A percentile compares a stretch with the other conserved stretches of the same genome.
phyloP scores from a whole-genome alignment of 2,113 vertebrate genomes.

The Sylvicapra grimmia region DNA sequence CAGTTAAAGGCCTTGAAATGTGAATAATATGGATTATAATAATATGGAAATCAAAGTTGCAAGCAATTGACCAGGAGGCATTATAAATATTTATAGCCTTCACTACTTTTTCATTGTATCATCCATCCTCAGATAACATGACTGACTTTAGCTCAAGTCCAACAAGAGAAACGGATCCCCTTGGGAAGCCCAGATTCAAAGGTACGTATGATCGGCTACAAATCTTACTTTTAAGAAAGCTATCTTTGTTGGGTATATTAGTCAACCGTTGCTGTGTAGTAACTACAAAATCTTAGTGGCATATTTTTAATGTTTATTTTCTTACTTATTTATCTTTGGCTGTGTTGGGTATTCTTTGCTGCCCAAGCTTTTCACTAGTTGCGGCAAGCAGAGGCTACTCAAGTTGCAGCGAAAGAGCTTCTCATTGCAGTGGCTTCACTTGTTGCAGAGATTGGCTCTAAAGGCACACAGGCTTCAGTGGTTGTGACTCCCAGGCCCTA shows the following conservation, averaged over 20 bases:
- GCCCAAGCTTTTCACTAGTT: not conserved
- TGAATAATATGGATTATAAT: not conserved
- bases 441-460: not conserved
- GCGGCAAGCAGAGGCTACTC: not conserved
- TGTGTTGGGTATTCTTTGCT: not conserved
- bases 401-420: not conserved
- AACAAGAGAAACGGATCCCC: conserved; percentile 89
- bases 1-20: not conserved
- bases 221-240: not conserved
- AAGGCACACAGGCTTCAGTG: not conserved
- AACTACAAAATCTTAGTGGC: not conserved
- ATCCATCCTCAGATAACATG: conserved; percentile 78
- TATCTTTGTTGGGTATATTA: not conserved
- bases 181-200: conserved; percentile 89
- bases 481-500: not conserved
- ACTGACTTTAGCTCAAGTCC: conserved; percentile 91
- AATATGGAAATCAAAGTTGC: not conserved
- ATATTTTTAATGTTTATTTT: not conserved
- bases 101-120: not conserved
- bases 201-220: conserved; percentile 78
- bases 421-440: not conserved
- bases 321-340: not conserved
- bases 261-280: not conserved
- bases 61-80: not conserved
- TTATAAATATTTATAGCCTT: conserved; percentile 28